These are phyloP conservation scores for Eilema griseolum DNA, from an alignment of 2,888 invertebrate genomes.

Conservation along the genomic window DNA sequence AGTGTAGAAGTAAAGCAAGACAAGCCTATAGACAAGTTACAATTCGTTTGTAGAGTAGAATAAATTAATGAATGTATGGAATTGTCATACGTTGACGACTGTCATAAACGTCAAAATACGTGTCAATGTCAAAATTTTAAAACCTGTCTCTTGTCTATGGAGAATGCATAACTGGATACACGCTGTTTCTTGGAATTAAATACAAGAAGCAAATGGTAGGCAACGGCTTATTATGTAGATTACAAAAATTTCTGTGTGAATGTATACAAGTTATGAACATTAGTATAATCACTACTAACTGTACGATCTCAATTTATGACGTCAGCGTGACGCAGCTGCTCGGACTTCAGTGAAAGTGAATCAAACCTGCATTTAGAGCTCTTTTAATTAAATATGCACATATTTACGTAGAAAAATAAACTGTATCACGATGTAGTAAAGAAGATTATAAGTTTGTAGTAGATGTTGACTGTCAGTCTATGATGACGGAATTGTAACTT, in stretches of 20 bases:
- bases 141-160: too few relatives aligned
- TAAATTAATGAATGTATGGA: too few relatives aligned
- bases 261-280: not conserved
- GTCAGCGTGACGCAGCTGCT: conserved; percentile 37
- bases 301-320: conserved; percentile 34
- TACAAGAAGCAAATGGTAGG: not conserved
- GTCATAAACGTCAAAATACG: too few relatives aligned
- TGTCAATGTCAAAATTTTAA: too few relatives aligned
- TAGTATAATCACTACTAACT: not conserved
- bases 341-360: conserved; percentile 53
- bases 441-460: conserved; percentile 4
- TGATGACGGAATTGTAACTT: conserved; percentile 31
- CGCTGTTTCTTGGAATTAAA: not conserved
- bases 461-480: conserved; percentile 27
- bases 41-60: too few relatives aligned
- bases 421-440: conserved; percentile 28
- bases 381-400: conserved; percentile 41
- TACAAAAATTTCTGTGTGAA: not conserved
- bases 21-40: too few relatives aligned
- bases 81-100: too few relatives aligned
- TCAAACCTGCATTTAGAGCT: conserved; percentile 42
- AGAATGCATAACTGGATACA: not conserved
- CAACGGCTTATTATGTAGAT: not conserved
- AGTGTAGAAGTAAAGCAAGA: too few relatives aligned
- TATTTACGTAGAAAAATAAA: conserved; percentile 7